Evolutionary conservation across 2,113 vertebrate genomes (phyloP).

Genomic region (Zosterops japonicus): DNA sequence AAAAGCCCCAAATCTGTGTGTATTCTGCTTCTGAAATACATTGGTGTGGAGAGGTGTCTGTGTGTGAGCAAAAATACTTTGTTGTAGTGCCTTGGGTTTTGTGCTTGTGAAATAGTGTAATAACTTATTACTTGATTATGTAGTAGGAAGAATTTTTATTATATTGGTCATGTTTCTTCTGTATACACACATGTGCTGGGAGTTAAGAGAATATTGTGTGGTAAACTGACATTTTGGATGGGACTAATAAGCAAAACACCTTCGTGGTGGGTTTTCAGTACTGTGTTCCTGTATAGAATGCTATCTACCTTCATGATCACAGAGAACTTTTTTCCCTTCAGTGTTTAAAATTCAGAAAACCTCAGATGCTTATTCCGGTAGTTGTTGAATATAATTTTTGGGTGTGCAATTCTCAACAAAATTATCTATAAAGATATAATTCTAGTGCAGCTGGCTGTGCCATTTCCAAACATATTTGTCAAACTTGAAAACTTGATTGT

Average conservation of each 20-base stretch:
- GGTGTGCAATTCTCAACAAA: background rate
- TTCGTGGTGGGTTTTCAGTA: background rate
- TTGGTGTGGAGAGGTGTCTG: background rate
- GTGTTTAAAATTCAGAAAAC: background rate
- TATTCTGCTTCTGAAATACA: background rate
- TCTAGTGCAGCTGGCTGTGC: background rate
- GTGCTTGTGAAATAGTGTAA: background rate
- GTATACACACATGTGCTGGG: accelerated
- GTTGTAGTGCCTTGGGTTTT: background rate
- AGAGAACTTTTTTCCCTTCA: background rate
- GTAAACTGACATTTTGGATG: background rate
- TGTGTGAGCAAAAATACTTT: background rate
- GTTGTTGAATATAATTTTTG: background rate
- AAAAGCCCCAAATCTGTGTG: accelerated
- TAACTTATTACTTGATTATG: background rate
- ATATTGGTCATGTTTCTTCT: background rate
- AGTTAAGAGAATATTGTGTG: background rate
- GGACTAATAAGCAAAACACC: background rate
- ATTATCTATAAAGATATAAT: accelerated
- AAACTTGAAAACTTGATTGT: background rate
- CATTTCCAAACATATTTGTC: background rate
- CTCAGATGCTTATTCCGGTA: background rate
- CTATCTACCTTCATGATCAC: background rate
- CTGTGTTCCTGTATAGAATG: background rate
- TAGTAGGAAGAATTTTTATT: background rate